phyloP scores from a whole-genome alignment of 2,113 vertebrate species.

The Taurulus bubalis region DNA sequence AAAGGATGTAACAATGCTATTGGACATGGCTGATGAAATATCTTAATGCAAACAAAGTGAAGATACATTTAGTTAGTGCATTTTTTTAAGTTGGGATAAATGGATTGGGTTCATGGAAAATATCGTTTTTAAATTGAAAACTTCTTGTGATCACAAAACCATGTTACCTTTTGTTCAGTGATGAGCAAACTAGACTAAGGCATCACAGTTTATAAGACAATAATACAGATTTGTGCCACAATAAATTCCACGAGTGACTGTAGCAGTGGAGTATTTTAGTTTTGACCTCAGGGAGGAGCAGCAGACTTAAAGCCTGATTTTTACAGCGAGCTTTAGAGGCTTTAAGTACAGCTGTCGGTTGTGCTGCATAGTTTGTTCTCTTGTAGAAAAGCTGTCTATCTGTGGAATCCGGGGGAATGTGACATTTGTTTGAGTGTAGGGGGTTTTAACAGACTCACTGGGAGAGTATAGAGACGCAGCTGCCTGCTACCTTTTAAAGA shows the following conservation, averaged over 20 bases:
- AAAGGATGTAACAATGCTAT: neutral
- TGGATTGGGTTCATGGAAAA: neutral
- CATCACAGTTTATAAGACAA: neutral
- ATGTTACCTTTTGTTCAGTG: neutral
- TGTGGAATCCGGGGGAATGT: conserved; percentile 57
- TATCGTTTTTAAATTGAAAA: neutral
- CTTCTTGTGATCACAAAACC: neutral
- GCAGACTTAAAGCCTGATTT: conserved; percentile 17
- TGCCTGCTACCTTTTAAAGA: conserved; percentile 35
- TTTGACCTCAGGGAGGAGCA: neutral
- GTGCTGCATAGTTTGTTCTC: neutral
- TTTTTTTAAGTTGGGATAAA: neutral
- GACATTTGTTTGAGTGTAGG: conserved; percentile 51
- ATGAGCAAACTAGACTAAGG: neutral
- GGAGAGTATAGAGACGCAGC: conserved; percentile 35
- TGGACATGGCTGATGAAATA: neutral
- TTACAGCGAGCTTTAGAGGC: conserved; percentile 31
- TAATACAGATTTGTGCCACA: neutral
- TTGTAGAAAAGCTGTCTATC: conserved; percentile 33
- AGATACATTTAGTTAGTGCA: neutral
- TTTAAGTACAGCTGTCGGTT: conserved; percentile 64
- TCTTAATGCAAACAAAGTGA: neutral
- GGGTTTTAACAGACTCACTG: conserved; percentile 6
- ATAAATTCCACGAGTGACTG: conserved; percentile 1
- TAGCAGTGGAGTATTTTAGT: conserved; percentile 1